Conservation (phyloP, 2,888 invertebrate genomes). For the Corbicula japonica region DNA sequence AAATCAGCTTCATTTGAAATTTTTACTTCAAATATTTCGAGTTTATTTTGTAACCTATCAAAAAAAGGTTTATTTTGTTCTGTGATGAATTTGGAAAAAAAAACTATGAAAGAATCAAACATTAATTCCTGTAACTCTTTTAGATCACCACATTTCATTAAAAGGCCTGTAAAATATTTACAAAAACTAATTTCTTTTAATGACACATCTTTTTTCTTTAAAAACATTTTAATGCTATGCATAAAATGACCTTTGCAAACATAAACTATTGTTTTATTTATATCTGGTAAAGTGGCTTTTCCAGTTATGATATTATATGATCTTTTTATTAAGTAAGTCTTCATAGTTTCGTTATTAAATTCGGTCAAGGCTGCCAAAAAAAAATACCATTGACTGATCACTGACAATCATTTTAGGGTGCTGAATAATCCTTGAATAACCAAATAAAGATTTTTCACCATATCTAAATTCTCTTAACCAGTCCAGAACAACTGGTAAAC, state of each 20-base stretch:
- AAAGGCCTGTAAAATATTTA: constrained; percentile 33
- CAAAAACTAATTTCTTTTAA: constrained; percentile 10
- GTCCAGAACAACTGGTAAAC: constrained; percentile 34
- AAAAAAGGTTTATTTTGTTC: not conserved
- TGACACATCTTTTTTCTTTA: constrained; percentile 12
- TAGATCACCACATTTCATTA: constrained; percentile 47
- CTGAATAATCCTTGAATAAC: not conserved
- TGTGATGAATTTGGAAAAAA: not conserved
- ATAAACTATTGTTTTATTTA: constrained; percentile 12
- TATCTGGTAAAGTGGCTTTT: not conserved
- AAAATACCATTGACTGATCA: constrained; percentile 43
- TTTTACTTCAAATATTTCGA: constrained; percentile 15
- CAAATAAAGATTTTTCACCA: constrained; percentile 6
- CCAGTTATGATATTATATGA: constrained; percentile 20
- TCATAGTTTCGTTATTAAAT: constrained; percentile 32
- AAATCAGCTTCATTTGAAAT: not conserved
- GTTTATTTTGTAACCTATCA: constrained; percentile 17
- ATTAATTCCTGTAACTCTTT: constrained; percentile 28
- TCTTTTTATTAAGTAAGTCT: constrained; percentile 10
- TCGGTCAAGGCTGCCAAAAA: constrained; percentile 28
- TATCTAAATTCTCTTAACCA: constrained; percentile 20
- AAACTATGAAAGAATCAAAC: constrained; percentile 16
- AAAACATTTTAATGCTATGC: constrained; percentile 1
- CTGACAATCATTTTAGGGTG: constrained; percentile 27
- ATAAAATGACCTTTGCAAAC: constrained; percentile 27